These are phyloP conservation scores for Melanerpes aurifrons DNA, from an alignment of 2,113 vertebrate genomes.

Conservation along the genomic window DNA sequence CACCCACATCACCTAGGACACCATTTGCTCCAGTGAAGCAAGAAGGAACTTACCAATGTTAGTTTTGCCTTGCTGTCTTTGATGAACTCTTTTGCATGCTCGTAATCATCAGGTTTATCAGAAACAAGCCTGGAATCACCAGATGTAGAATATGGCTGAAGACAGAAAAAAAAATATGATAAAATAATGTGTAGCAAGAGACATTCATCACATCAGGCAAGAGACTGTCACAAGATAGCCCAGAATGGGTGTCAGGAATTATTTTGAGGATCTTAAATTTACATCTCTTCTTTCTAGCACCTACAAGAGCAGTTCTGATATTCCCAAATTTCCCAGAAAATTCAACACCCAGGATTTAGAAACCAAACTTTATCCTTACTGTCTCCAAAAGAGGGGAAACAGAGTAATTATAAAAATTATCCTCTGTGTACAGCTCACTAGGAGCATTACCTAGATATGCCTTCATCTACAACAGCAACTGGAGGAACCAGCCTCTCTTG, in stretches of 20 bases:
- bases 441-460: background rate
- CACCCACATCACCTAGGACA: background rate
- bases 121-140: conserved; percentile 74
- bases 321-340: background rate
- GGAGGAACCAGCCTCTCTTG: background rate
- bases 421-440: background rate
- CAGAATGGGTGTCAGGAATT: background rate
- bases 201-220: background rate
- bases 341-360: background rate
- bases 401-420: background rate
- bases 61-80: conserved; percentile 74
- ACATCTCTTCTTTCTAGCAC: background rate
- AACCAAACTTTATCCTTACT: background rate
- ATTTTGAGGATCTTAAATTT: background rate
- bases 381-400: background rate
- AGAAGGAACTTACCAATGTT: conserved; percentile 74
- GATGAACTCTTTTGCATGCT: conserved; percentile 76
- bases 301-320: background rate
- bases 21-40: background rate
- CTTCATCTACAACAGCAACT: background rate
- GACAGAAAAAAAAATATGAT: background rate
- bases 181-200: background rate
- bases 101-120: conserved; percentile 78
- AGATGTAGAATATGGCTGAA: conserved; percentile 76
- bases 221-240: background rate